Percentiles rank a stretch among this genome's conserved stretches.
phyloP scores from a whole-genome alignment of 2,888 invertebrate genomes.

The Caenorhabditis uteleia region DNA sequence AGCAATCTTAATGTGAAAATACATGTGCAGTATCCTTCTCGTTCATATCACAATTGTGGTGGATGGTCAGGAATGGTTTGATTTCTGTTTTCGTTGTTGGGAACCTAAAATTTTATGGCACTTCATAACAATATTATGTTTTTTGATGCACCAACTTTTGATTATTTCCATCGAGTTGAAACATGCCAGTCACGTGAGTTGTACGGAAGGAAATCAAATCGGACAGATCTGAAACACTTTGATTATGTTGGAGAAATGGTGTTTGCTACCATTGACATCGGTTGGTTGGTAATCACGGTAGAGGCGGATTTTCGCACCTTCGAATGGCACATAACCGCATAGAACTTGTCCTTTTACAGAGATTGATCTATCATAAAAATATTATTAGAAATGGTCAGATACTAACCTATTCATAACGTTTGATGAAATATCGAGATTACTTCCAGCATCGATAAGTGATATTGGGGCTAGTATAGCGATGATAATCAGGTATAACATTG shows the following conservation, averaged over 20 bases:
- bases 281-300: constrained; percentile 42
- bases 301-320: constrained; percentile 44
- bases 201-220: constrained; percentile 38
- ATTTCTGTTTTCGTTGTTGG: constrained; percentile 46
- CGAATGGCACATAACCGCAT: constrained; percentile 42
- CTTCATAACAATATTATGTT: background rate
- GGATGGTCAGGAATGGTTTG: constrained; percentile 45
- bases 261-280: constrained; percentile 30
- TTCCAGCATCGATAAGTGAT: constrained; percentile 6
- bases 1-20: background rate
- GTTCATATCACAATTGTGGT: constrained; percentile 43
- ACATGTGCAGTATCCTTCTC: constrained; percentile 41
- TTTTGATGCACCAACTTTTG: constrained; percentile 21
- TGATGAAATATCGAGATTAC: constrained; percentile 40
- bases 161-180: constrained; percentile 47
- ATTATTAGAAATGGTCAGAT: too few relatives aligned
- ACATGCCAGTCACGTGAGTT: constrained; percentile 45
- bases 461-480: constrained; percentile 8
- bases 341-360: constrained; percentile 44
- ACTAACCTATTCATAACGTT: constrained; percentile 44
- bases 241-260: background rate
- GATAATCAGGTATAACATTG: constrained; percentile 24
- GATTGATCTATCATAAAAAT: constrained; percentile 32
- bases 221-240: constrained; percentile 29
- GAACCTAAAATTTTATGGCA: too few relatives aligned